Percentiles rank a stretch among this genome's conserved stretches.
Conservation (phyloP, 2,888 invertebrate genomes). For the Pseudolycoriella hygida region DNA sequence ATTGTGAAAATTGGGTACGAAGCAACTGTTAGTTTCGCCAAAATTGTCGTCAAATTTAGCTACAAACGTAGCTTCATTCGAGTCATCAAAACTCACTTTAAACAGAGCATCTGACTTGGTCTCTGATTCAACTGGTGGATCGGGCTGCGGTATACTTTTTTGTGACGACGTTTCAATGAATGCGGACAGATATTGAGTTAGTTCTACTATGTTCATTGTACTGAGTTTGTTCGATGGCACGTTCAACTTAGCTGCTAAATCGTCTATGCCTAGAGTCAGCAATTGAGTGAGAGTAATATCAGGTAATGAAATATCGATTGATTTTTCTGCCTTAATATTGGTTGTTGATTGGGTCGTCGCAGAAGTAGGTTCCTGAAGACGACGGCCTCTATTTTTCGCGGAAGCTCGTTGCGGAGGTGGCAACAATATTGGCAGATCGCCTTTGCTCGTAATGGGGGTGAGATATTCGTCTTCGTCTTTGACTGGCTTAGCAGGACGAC, state of each 20-base stretch:
- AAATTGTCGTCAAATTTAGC: constrained; percentile 50
- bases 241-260: constrained; percentile 54
- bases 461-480: constrained; percentile 51
- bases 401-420: constrained; percentile 30
- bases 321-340: constrained; percentile 9
- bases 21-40: constrained; percentile 31
- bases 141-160: constrained; percentile 25
- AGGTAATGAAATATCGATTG: constrained; percentile 19
- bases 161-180: constrained; percentile 30
- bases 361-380: constrained; percentile 14
- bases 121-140: constrained; percentile 14
- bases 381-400: constrained; percentile 19
- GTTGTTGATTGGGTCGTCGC: constrained; percentile 18
- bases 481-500: constrained; percentile 33
- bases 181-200: constrained; percentile 60
- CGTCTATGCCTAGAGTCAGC: constrained; percentile 63
- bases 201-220: constrained; percentile 71
- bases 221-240: constrained; percentile 64
- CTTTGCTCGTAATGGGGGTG: constrained; percentile 35
- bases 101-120: constrained; percentile 22
- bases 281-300: constrained; percentile 72
- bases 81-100: constrained; percentile 26
- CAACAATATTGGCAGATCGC: constrained; percentile 27
- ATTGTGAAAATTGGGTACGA: constrained; percentile 50
- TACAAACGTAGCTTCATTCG: constrained; percentile 26